Evolutionary conservation across 2,888 invertebrate species (phyloP).

Genomic region (Hyposoter dolosus): DNA sequence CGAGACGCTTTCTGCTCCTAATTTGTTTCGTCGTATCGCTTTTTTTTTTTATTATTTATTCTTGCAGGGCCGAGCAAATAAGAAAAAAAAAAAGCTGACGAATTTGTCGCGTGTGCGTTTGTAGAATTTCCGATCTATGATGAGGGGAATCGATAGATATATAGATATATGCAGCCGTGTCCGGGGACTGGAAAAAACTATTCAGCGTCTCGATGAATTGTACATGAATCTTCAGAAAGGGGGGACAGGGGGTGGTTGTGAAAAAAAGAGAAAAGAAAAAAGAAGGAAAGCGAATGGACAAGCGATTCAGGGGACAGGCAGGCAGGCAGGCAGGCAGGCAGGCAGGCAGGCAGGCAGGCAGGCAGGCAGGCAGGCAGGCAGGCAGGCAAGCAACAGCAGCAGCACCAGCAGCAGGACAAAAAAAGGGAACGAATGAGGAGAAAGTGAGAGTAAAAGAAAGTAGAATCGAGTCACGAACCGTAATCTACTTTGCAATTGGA

Average conservation of each 20-base stretch:
- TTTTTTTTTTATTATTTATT: conserved; percentile 36
- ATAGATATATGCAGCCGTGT: not conserved
- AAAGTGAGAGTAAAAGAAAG: conserved; percentile 44
- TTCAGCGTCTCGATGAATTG: conserved; percentile 67
- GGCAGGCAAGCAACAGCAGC: too few species aligned
- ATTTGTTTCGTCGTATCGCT: conserved; percentile 15
- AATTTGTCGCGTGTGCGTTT: conserved; percentile 72
- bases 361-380: too few species aligned
- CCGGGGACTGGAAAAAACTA: conserved; percentile 49
- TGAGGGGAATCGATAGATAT: conserved; percentile 55
- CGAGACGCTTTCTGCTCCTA: conserved; percentile 29
- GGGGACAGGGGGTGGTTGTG: conserved; percentile 39
- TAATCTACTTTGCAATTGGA: conserved; percentile 69
- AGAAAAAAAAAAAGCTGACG: conserved; percentile 70
- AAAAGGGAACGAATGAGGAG: conserved; percentile 10
- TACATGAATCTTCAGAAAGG: conserved; percentile 53
- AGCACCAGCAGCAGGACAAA: not conserved
- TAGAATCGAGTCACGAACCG: conserved; percentile 67
- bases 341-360: too few species aligned
- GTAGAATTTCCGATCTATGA: conserved; percentile 64
- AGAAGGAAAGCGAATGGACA: not conserved
- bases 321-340: not conserved
- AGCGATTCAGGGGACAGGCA: not conserved
- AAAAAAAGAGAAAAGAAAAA: conserved; percentile 18
- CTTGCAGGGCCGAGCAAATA: conserved; percentile 44